A percentile compares a stretch with the other conserved stretches of the same genome.
phyloP scores from a whole-genome alignment of 2,888 invertebrate genomes.

The Cartodere bifasciata region DNA sequence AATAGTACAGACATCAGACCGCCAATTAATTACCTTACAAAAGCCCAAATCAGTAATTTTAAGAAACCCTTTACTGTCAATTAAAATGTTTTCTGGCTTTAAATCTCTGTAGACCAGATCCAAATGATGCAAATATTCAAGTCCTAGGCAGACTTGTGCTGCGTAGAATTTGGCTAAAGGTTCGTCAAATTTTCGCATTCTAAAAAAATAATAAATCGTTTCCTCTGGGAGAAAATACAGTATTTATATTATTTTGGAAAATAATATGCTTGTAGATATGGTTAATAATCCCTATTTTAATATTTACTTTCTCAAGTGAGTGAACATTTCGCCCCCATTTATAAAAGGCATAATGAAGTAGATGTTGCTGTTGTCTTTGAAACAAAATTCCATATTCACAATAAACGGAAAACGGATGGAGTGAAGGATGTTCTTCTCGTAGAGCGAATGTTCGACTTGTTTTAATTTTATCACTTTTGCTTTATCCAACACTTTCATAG shows the following conservation, averaged over 20 bases:
- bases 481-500: conserved; percentile 84
- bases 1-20: background rate
- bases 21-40: conserved; percentile 48
- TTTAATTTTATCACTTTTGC: conserved; percentile 74
- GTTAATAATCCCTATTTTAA: too few relatives aligned
- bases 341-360: conserved; percentile 78
- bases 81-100: conserved; percentile 84
- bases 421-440: conserved; percentile 82
- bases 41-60: conserved; percentile 92
- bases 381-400: conserved; percentile 70
- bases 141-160: conserved; percentile 74
- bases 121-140: conserved; percentile 85
- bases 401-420: conserved; percentile 80
- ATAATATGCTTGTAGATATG: too few relatives aligned
- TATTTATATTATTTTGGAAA: too few relatives aligned
- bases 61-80: conserved; percentile 67
- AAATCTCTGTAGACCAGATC: conserved; percentile 82
- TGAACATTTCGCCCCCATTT: conserved; percentile 79
- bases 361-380: conserved; percentile 73
- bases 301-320: conserved; percentile 48
- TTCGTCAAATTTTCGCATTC: conserved; percentile 51
- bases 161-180: conserved; percentile 76
- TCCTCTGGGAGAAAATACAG: too few relatives aligned
- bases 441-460: conserved; percentile 77
- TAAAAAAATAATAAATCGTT: conserved; percentile 14